Evolutionary conservation across 2,113 vertebrate genomes (phyloP).

Genomic region (Pristiophorus japonicus): DNA sequence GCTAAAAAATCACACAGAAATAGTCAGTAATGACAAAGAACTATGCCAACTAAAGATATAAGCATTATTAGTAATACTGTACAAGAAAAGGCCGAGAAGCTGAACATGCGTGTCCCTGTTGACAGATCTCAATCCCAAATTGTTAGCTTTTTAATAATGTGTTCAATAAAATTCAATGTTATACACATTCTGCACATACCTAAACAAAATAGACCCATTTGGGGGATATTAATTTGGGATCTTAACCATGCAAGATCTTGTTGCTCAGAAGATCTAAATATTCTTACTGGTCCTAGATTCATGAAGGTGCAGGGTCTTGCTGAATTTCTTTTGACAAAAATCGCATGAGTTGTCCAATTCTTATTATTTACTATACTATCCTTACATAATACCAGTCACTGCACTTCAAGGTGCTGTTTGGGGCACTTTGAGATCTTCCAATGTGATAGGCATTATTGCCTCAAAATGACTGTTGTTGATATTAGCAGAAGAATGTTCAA

Average conservation of each 20-base stretch:
- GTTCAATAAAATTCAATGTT: not conserved
- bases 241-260: not conserved
- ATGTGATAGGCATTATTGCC: not conserved
- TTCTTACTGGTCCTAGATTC: not conserved
- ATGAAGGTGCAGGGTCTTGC: not conserved
- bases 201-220: not conserved
- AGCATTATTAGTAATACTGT: not conserved
- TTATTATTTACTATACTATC: not conserved
- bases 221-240: not conserved
- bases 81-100: not conserved
- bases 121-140: not conserved
- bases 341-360: not conserved
- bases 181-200: not conserved
- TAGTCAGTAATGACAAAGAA: slow-evolving; percentile 8
- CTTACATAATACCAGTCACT: not conserved
- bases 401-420: not conserved
- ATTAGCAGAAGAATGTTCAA: not conserved
- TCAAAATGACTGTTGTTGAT: not conserved
- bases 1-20: slow-evolving; percentile 35
- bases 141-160: not conserved
- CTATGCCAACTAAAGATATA: not conserved
- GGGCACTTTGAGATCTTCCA: not conserved
- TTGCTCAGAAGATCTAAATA: not conserved
- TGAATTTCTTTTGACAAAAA: not conserved
- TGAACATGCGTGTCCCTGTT: not conserved